Conservation (phyloP, 2,797 vertebrate species). For the Sebastiscus albofasciatus region DNA sequence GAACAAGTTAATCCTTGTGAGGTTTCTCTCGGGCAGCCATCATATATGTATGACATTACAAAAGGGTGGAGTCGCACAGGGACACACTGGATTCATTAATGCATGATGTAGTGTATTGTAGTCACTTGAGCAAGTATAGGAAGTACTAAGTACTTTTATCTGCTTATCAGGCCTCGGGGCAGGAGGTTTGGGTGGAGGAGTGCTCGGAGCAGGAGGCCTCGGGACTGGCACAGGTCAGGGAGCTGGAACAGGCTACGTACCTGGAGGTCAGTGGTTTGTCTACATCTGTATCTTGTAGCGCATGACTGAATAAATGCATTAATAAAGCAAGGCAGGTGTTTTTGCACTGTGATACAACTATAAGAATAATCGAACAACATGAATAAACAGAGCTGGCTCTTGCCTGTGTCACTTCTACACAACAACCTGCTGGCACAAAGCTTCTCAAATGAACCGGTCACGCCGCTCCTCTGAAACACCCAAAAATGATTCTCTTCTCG, state of each 20-base stretch:
- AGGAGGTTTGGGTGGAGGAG: conserved; percentile 51
- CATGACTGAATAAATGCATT: neutral
- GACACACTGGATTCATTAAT: conserved; percentile 61
- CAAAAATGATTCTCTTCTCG: neutral
- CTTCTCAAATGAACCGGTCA: neutral
- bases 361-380: neutral
- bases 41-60: conserved; percentile 41
- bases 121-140: neutral
- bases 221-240: conserved; percentile 59
- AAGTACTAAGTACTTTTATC: conserved; percentile 20
- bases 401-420: neutral
- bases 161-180: conserved; percentile 48
- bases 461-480: neutral
- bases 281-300: neutral
- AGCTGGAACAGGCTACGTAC: conserved; percentile 42
- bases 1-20: conserved; percentile 40
- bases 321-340: neutral
- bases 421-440: neutral
- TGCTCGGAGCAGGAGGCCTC: conserved; percentile 58
- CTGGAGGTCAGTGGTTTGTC: conserved; percentile 54
- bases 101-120: conserved; percentile 38
- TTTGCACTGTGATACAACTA: neutral
- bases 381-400: neutral
- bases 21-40: conserved; percentile 34
- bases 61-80: conserved; percentile 38